Evolutionary conservation across 2,888 invertebrate genomes (phyloP).

Genomic region (Copidosoma aretas): DNA sequence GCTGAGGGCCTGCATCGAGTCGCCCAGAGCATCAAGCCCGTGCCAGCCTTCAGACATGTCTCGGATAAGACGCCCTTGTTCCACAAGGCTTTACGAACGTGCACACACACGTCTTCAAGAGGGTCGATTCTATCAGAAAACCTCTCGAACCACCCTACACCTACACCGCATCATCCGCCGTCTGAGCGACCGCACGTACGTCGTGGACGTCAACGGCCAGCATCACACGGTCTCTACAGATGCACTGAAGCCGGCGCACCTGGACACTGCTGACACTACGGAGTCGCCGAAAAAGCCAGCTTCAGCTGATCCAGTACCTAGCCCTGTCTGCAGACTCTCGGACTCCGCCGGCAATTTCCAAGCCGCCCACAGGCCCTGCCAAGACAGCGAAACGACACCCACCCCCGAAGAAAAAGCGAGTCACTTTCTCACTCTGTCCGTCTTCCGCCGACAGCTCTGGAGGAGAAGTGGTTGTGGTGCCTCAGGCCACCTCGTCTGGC

Average conservation of each 20-base stretch:
- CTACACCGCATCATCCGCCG: constrained; percentile 32
- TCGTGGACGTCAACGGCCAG: constrained; percentile 24
- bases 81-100: constrained; percentile 24
- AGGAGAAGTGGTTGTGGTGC: too few relatives aligned
- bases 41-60: constrained; percentile 24
- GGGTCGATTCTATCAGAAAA: constrained; percentile 22
- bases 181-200: constrained; percentile 14
- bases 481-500: too few relatives aligned
- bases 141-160: constrained; percentile 41
- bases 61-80: not conserved
- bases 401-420: too few relatives aligned
- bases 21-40: not conserved
- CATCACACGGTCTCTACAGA: not conserved
- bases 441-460: too few relatives aligned
- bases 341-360: too few relatives aligned
- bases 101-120: constrained; percentile 30
- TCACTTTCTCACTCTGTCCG: too few relatives aligned
- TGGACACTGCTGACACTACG: not conserved
- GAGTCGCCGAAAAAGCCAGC: too few relatives aligned
- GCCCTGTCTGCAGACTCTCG: too few relatives aligned
- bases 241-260: not conserved
- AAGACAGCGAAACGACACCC: too few relatives aligned
- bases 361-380: too few relatives aligned
- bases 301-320: too few relatives aligned
- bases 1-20: constrained; percentile 8